Conservation (phyloP, 2,113 vertebrate species). For the Stigmatopora nigra region DNA sequence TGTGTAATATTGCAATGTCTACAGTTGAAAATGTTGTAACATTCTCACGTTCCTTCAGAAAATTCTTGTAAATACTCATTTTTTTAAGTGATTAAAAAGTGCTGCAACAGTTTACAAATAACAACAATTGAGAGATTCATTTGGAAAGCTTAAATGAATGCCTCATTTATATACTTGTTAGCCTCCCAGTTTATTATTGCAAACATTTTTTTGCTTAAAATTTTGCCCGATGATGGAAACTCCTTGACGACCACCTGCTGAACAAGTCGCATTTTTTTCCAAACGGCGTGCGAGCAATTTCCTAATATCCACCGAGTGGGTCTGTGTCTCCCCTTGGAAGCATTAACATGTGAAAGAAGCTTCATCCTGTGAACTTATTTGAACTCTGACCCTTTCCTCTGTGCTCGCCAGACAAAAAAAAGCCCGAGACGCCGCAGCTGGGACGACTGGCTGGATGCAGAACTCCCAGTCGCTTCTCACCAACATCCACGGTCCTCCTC, state of each 20-base stretch:
- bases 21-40: no score
- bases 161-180: conserved; percentile 7
- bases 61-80: no score
- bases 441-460: conserved; percentile 16
- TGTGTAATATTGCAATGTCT: no score
- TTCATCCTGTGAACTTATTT: conserved; percentile 78
- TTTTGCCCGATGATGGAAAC: background rate
- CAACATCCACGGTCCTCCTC: conserved; percentile 21
- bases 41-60: no score
- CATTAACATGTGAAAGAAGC: conserved; percentile 79
- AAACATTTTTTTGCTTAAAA: background rate
- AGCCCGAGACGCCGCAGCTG: conserved; percentile 60
- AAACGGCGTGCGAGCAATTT: conserved; percentile 26
- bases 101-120: no score
- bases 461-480: conserved; percentile 56
- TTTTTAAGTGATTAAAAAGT: no score
- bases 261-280: background rate
- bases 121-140: background rate
- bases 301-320: conserved; percentile 36
- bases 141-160: background rate
- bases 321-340: conserved; percentile 21
- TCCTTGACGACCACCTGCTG: conserved; percentile 20
- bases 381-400: conserved; percentile 75
- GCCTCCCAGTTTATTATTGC: background rate
- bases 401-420: conserved; percentile 68